Evolutionary conservation across 2,113 vertebrate genomes (phyloP).

Genomic region (Hylia prasina): DNA sequence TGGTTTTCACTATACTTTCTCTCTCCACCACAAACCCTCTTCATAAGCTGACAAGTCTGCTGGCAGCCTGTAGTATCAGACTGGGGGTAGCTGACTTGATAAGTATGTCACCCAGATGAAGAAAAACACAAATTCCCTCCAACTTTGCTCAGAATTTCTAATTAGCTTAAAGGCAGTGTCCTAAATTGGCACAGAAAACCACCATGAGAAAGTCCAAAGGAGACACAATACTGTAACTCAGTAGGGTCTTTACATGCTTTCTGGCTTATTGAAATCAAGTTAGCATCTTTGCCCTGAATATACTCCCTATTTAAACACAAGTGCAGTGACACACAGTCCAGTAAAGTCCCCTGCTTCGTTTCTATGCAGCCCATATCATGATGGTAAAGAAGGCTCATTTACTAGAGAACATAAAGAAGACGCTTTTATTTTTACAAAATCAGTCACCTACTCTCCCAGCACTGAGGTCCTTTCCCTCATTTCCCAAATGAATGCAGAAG

Average conservation of each 20-base stretch:
- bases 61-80: slow-evolving; percentile 35
- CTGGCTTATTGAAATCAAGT: background rate
- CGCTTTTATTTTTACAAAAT: background rate
- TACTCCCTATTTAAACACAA: background rate
- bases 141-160: slow-evolving; percentile 29
- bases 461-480: background rate
- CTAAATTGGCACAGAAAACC: background rate
- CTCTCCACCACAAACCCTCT: slow-evolving; percentile 7
- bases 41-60: slow-evolving; percentile 27
- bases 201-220: background rate
- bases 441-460: background rate
- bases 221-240: background rate
- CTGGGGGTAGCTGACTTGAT: slow-evolving; percentile 22
- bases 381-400: slow-evolving; percentile 12
- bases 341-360: background rate
- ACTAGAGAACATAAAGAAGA: background rate
- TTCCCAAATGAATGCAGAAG: background rate
- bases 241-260: background rate
- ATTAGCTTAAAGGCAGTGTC: background rate
- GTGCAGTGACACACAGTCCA: background rate
- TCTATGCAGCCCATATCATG: background rate
- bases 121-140: slow-evolving; percentile 22
- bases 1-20: slow-evolving; percentile 19
- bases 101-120: background rate
- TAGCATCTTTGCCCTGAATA: background rate